Evolutionary conservation across 1,140 invertebrate genomes (phyloP).

Genomic region (Formica exsecta): DNA sequence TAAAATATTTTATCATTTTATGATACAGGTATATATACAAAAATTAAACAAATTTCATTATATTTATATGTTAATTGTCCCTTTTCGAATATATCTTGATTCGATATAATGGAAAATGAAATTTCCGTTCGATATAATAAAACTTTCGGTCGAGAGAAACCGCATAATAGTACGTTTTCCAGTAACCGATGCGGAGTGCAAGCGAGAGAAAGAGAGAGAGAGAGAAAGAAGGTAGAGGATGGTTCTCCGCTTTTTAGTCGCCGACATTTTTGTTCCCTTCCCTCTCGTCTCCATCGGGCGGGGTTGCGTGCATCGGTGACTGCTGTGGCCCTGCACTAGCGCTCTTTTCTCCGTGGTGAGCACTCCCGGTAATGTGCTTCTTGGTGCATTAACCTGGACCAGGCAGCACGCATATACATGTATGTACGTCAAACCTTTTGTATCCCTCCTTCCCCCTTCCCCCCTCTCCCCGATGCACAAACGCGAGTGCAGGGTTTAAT

Average conservation of each 20-base stretch:
- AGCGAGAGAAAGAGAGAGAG: too few relatives aligned
- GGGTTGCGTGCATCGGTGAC: conserved; percentile 5
- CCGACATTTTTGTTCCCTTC: conserved; percentile 25
- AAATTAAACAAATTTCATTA: too few relatives aligned
- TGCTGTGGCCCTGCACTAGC: conserved; percentile 56
- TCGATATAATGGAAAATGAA: neutral
- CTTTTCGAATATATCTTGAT: too few relatives aligned
- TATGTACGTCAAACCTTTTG: conserved; percentile 52
- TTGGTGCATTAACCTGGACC: conserved; percentile 83
- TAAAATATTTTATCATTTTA: too few relatives aligned
- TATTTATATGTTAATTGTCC: too few relatives aligned
- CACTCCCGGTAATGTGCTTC: conserved; percentile 82
- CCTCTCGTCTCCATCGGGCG: neutral
- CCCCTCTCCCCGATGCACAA: neutral
- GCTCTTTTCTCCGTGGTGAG: conserved; percentile 74
- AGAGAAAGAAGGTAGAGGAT: neutral
- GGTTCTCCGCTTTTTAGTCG: conserved; percentile 10
- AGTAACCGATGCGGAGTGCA: neutral
- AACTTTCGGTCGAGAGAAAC: neutral
- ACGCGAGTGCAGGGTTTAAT: conserved; percentile 2
- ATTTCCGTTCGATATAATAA: neutral
- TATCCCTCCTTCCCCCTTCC: neutral
- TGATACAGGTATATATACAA: too few relatives aligned
- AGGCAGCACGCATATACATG: conserved; percentile 11
- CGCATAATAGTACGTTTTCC: neutral